A percentile compares a stretch with the other conserved stretches of the same genome.
Evolutionary conservation across 1,140 invertebrate species (phyloP).

Genomic region (Apis cerana): DNA sequence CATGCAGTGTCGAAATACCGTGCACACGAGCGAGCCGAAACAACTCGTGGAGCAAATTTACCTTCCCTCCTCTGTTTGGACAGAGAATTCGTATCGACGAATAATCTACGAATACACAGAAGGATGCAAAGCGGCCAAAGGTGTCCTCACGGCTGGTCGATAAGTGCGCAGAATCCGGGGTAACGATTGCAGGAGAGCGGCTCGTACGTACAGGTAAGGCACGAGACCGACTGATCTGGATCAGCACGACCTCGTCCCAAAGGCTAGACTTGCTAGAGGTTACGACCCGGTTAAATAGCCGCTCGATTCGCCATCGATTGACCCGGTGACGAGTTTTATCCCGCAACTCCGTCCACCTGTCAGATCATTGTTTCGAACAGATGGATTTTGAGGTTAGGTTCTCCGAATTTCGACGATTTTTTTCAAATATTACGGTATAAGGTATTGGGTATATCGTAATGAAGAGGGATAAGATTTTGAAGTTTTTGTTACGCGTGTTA

Average conservation of each 20-base stretch:
- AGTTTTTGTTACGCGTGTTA: too few species aligned
- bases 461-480: too few species aligned
- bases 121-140: conserved; percentile 53
- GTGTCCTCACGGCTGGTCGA: conserved; percentile 65
- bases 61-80: neutral
- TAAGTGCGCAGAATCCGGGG: conserved; percentile 79
- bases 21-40: too few species aligned
- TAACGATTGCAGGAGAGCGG: conserved; percentile 77
- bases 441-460: too few species aligned
- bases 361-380: neutral
- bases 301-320: conserved; percentile 73
- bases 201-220: conserved; percentile 72
- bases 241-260: conserved; percentile 76
- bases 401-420: too few species aligned
- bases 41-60: neutral
- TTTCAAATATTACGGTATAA: too few species aligned
- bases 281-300: conserved; percentile 76
- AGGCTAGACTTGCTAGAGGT: conserved; percentile 75
- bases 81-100: too few species aligned
- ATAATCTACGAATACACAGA: neutral
- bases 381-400: neutral
- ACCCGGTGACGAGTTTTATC: conserved; percentile 55
- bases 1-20: neutral
- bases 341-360: neutral
- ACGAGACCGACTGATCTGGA: conserved; percentile 74